Percentiles rank a stretch among this genome's conserved stretches.
phyloP scores from a whole-genome alignment of 2,797 vertebrate genomes.

The Austrolebias charrua region DNA sequence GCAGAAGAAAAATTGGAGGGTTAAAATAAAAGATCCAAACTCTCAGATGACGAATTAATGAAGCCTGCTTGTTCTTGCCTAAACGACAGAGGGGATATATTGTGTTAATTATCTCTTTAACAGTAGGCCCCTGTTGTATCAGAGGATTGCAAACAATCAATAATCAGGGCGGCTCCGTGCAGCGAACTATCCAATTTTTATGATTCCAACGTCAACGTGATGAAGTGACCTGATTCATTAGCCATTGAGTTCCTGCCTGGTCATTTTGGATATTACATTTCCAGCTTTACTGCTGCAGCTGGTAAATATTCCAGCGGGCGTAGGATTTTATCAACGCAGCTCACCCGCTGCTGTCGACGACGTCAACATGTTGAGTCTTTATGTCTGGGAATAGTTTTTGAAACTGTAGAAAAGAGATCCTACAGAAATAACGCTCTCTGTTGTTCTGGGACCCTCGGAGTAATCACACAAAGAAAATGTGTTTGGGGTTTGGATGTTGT shows the following conservation, averaged over 20 bases:
- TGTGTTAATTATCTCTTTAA: slow-evolving; percentile 25
- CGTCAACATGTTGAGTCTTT: slow-evolving; percentile 25
- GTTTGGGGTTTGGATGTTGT: slow-evolving; percentile 52
- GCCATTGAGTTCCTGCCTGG: slow-evolving; percentile 24
- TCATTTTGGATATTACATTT: slow-evolving; percentile 10
- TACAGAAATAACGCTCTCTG: slow-evolving; percentile 32
- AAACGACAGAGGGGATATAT: neutral
- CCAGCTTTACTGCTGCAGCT: neutral
- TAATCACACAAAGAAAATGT: slow-evolving; percentile 40
- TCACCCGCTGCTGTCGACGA: slow-evolving; percentile 5
- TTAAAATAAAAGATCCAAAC: neutral
- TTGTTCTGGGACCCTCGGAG: slow-evolving; percentile 39
- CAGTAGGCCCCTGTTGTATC: slow-evolving; percentile 9
- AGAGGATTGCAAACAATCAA: slow-evolving; percentile 32
- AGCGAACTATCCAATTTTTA: slow-evolving; percentile 48
- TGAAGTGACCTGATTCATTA: slow-evolving; percentile 42
- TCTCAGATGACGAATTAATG: neutral
- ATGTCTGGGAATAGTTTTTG: slow-evolving; percentile 33
- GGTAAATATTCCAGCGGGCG: slow-evolving; percentile 12
- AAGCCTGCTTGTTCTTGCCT: neutral
- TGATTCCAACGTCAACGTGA: slow-evolving; percentile 41
- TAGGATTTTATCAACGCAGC: slow-evolving; percentile 10
- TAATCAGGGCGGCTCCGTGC: slow-evolving; percentile 40
- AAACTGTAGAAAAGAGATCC: slow-evolving; percentile 37
- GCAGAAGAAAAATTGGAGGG: neutral